These are phyloP conservation scores for Nomada hirtipes DNA, from an alignment of 2,888 invertebrate genomes.

Conservation along the genomic window DNA sequence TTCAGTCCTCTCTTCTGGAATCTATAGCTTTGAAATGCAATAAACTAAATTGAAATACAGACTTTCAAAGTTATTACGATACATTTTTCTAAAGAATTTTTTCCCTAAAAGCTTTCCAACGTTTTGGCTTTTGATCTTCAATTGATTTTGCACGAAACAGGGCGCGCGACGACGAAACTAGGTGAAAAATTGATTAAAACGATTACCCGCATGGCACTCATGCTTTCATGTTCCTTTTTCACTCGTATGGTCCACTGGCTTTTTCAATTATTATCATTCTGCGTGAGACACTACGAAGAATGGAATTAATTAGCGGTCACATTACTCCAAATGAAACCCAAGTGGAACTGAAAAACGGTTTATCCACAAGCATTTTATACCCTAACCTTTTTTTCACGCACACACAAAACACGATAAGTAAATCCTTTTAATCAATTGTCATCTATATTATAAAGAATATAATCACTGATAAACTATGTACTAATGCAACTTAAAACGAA, in stretches of 20 bases:
- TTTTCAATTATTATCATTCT: conserved; percentile 20
- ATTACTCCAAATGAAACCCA: neutral
- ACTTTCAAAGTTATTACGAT: neutral
- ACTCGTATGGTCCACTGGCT: neutral
- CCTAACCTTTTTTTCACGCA: too few relatives aligned
- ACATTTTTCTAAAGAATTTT: neutral
- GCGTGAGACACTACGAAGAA: neutral
- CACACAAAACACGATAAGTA: too few relatives aligned
- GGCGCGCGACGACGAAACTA: conserved; percentile 16
- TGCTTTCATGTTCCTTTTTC: conserved; percentile 1
- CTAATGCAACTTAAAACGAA: too few relatives aligned
- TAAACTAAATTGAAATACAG: neutral
- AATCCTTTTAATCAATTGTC: too few relatives aligned
- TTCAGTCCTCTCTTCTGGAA: neutral
- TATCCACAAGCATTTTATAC: neutral
- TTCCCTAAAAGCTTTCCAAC: neutral
- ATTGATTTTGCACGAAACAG: conserved; percentile 38
- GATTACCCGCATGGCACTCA: conserved; percentile 11
- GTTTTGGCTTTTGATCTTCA: conserved; percentile 22
- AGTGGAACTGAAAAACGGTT: neutral
- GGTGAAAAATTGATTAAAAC: conserved; percentile 51
- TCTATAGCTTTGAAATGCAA: neutral
- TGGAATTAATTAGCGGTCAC: neutral
- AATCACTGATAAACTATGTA: too few relatives aligned
- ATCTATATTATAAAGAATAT: too few relatives aligned